These are phyloP conservation scores for Nematostella vectensis DNA, from an alignment of 92 coral and sea anemone species.

Conservation along the genomic window DNA sequence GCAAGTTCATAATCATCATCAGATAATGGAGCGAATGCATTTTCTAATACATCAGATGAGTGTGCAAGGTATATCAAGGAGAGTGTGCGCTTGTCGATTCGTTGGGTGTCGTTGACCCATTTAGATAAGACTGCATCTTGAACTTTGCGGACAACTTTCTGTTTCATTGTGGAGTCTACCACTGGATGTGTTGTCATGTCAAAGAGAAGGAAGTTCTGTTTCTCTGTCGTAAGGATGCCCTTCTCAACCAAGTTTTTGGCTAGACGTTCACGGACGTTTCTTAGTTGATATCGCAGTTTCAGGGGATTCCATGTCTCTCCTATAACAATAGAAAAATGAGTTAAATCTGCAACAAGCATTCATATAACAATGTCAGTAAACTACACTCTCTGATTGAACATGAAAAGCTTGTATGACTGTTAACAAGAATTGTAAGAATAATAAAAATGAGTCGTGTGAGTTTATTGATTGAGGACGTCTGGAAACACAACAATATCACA, in stretches of 20 bases:
- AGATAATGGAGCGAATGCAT: constrained; percentile 92
- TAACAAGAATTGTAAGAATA: too few relatives aligned
- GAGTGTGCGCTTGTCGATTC: constrained; percentile 77
- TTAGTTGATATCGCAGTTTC: constrained; percentile 85
- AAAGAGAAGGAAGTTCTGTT: constrained; percentile 94
- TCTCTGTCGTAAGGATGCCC: constrained; percentile 96
- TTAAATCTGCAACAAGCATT: too few relatives aligned
- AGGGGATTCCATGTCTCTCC: constrained; percentile 99
- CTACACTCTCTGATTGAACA: too few relatives aligned
- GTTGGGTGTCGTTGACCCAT: constrained; percentile 91
- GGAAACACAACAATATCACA: too few relatives aligned
- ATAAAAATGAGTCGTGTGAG: too few relatives aligned
- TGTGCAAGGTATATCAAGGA: constrained; percentile 93
- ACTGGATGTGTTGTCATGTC: constrained; percentile 99
- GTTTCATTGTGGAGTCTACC: constrained; percentile 78
- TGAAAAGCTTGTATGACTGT: too few relatives aligned
- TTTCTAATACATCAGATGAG: constrained; percentile 96
- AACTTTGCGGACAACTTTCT: constrained; percentile 76
- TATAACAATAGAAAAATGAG: constrained; percentile 15
- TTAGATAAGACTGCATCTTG: constrained; percentile 88
- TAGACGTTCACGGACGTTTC: constrained; percentile 96
- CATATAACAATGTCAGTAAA: not conserved
- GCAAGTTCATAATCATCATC: constrained; percentile 99
- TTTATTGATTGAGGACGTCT: too few relatives aligned
- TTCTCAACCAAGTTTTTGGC: constrained; percentile 98